Conservation (phyloP, 2,113 vertebrate genomes). For the Engraulis encrasicolus region DNA sequence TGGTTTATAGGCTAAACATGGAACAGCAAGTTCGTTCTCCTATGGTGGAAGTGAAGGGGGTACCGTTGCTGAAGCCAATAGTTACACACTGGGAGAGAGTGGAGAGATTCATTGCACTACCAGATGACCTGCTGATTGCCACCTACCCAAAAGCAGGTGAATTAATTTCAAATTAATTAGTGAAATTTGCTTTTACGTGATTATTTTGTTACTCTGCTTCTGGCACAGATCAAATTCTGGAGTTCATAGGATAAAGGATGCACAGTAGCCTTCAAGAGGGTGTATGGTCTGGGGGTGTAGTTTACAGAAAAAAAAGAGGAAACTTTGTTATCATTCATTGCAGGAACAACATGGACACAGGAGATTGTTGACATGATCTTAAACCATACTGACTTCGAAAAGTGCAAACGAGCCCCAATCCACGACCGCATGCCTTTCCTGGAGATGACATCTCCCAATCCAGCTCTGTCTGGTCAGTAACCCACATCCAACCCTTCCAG, state of each 20-base stretch:
- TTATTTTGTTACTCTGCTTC: no score
- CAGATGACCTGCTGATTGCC: slow-evolving; percentile 60
- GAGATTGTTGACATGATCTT: slow-evolving; percentile 67
- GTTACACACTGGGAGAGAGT: slow-evolving; percentile 46
- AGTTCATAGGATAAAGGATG: no score
- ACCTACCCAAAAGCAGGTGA: slow-evolving; percentile 63
- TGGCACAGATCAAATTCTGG: no score
- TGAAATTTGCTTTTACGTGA: no score
- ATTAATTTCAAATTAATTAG: background rate
- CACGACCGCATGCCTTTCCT: slow-evolving; percentile 50
- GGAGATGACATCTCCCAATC: slow-evolving; percentile 41
- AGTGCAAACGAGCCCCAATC: slow-evolving; percentile 46
- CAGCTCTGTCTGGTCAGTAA: slow-evolving; percentile 27
- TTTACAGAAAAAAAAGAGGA: background rate
- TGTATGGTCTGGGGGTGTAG: no score
- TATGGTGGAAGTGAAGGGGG: slow-evolving; percentile 36
- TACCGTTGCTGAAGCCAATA: slow-evolving; percentile 44
- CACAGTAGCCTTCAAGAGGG: no score
- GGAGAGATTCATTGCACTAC: slow-evolving; percentile 54
- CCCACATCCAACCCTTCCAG: background rate
- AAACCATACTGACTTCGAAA: slow-evolving; percentile 44
- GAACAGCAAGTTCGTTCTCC: background rate
- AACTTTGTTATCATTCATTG: background rate
- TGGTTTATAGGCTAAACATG: background rate
- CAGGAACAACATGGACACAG: slow-evolving; percentile 73